phyloP scores from a whole-genome alignment of 2,113 vertebrate species.

The Pollimyrus isidori region DNA sequence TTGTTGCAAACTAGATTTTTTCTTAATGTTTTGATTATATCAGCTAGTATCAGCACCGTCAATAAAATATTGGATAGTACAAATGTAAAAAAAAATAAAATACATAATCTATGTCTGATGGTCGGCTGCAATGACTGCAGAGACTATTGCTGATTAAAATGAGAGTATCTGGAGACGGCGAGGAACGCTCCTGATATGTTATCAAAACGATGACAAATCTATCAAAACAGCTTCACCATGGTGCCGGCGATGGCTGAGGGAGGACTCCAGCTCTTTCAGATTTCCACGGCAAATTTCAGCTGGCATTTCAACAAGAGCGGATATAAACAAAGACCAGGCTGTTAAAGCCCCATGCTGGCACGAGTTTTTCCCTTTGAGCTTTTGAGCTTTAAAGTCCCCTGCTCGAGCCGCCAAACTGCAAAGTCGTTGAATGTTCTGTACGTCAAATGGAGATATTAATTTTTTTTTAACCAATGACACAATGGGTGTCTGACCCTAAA shows the following conservation, averaged over 20 bases:
- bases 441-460: not conserved
- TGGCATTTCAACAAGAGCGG: not conserved
- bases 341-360: not conserved
- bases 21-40: not conserved
- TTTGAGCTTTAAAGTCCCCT: not conserved
- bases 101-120: not conserved
- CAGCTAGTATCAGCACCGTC: not conserved
- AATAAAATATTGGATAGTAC: not conserved
- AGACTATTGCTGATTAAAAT: not conserved
- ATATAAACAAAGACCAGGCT: constrained; percentile 1
- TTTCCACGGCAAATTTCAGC: not conserved
- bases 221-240: not conserved
- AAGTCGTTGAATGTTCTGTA: not conserved
- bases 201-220: constrained; percentile 1
- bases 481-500: not conserved
- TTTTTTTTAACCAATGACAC: not conserved
- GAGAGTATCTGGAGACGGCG: not conserved
- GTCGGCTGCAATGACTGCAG: not conserved
- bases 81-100: not conserved
- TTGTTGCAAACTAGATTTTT: not conserved
- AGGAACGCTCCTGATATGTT: not conserved
- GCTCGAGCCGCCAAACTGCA: not conserved
- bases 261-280: not conserved
- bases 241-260: not conserved
- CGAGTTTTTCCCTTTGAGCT: not conserved